Base-by-base conservation (phyloP, 1,140 invertebrate species). In the Akabosia matsudoensis region DNA sequence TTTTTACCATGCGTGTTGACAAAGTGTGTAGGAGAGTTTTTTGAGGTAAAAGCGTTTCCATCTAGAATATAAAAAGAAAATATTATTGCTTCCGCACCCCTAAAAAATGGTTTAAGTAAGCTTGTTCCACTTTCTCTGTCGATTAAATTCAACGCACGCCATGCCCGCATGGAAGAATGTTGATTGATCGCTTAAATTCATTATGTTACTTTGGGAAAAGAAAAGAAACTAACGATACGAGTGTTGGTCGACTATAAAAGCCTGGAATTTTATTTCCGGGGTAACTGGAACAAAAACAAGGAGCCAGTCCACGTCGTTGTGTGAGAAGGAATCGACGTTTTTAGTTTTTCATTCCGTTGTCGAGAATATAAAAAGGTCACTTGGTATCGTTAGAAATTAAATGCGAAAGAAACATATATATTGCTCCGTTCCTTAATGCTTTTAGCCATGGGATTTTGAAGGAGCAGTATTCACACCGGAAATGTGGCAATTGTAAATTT, bases 121-220 rank as follows among this genome's bases (percentile, higher is more conserved):
- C 61, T 67, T 67, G 61, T 67, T 67, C 61, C 30, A 67, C 61
- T 67, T 67, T 67, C 61, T 67, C 61, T 31, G 61, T 24, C 28
- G 10, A 67, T 67, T 67, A 67, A 67, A 67, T 67, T 24, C 61
- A 24, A 67, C 61, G 61, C 61, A 67, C 61, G 61, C 61, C n/a
- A 67, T 67, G 24, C n/a, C 4, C 31, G 2, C 3, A 67, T 31
- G 31, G 54, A n/a, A 67, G 61, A 67, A 67, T 67, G 61, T 67
- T 67, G 28, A 67, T 67, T 67, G 61, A 67, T 67, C 61, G 61
- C 61, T 67, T 31, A 28, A 67, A 67, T 67, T 28, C 30, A 67
- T 67, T 67, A 67, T 67, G 31, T 13, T 67, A 30, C 61, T 30
- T 67, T n/a, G n/a, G 24, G 28, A 30, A 31, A 31, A 3, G 7